Evolutionary conservation across 2,113 vertebrate species (phyloP).

Genomic region (Mastomys coucha): DNA sequence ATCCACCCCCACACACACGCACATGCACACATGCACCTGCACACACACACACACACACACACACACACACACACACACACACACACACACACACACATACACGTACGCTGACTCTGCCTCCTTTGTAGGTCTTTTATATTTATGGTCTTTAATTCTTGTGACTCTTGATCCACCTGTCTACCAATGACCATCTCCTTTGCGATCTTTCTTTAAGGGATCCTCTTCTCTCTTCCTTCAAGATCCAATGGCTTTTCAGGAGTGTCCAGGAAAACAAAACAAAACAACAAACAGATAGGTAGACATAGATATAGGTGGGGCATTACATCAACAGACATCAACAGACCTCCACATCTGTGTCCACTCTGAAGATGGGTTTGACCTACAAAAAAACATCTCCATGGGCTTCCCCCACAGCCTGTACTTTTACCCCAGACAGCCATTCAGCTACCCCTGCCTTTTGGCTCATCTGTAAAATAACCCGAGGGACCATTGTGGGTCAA

Average conservation of each 20-base stretch:
- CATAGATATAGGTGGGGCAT: neutral
- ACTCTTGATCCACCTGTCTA: neutral
- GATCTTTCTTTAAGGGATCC: neutral
- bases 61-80: neutral
- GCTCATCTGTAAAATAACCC: constrained; percentile 6
- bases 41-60: too few species aligned
- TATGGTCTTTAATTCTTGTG: neutral
- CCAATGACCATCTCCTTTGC: neutral
- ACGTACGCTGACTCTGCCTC: neutral
- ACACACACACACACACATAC: too few species aligned
- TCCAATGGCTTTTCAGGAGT: neutral
- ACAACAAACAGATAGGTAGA: neutral
- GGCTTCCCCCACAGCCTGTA: neutral
- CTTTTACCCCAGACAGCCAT: neutral
- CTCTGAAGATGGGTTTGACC: neutral
- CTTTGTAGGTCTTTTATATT: neutral
- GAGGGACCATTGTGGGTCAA: neutral
- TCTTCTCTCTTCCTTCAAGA: neutral
- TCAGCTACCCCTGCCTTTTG: neutral
- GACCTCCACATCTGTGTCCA: neutral
- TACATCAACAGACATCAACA: neutral
- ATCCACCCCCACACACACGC: too few species aligned
- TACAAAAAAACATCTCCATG: neutral
- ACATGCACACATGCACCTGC: too few species aligned
- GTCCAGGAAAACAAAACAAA: neutral